These are phyloP conservation scores for Etheostoma cragini DNA, from an alignment of 2,113 vertebrate genomes.

Conservation along the genomic window DNA sequence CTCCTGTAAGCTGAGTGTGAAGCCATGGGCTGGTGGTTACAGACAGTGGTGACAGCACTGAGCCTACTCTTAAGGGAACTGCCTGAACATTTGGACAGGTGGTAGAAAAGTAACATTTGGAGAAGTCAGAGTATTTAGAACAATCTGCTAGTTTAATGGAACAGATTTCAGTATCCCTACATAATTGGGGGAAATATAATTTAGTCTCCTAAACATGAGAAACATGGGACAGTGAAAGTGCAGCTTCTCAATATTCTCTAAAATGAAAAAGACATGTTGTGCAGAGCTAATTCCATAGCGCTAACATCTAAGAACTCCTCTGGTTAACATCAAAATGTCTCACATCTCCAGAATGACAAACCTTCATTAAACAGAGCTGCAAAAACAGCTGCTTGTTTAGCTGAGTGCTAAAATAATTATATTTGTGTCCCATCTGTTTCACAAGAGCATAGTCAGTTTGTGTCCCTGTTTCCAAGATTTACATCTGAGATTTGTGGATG, in stretches of 20 bases:
- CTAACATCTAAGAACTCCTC: background rate
- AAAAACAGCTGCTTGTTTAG: background rate
- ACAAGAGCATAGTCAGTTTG: background rate
- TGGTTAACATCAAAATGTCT: background rate
- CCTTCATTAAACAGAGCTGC: background rate
- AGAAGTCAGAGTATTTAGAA: background rate
- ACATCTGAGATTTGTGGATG: background rate
- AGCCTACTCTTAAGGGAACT: too few species aligned
- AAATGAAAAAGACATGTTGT: background rate
- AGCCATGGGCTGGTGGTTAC: background rate
- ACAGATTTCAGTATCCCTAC: background rate
- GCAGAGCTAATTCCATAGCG: background rate
- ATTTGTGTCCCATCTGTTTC: constrained; percentile 2
- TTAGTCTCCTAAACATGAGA: background rate
- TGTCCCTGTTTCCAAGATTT: background rate
- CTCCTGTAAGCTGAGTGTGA: too few species aligned
- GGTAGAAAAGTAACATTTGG: background rate
- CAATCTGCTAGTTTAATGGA: background rate
- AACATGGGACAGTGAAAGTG: background rate
- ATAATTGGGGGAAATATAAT: background rate
- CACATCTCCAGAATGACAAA: background rate
- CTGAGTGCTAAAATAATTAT: background rate
- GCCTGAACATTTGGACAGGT: background rate
- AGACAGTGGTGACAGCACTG: too few species aligned
- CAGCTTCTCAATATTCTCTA: background rate